Conservation (phyloP, 2,113 vertebrate species). For the Fulmarus glacialis region DNA sequence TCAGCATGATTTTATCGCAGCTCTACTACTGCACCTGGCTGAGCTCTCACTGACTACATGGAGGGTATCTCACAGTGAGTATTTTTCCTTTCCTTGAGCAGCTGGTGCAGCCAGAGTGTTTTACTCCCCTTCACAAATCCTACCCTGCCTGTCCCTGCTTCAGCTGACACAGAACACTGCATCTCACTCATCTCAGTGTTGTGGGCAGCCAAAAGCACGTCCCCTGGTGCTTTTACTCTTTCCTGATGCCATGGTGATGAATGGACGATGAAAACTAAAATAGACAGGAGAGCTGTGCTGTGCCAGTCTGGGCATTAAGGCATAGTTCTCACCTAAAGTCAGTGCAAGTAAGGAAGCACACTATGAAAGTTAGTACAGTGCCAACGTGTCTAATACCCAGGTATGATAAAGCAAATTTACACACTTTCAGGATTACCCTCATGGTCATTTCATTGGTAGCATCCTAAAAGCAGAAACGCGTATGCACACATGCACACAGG, state of each 20-base stretch:
- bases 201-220: not conserved
- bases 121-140: not conserved
- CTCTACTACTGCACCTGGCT: not conserved
- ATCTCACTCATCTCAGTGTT: not conserved
- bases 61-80: not conserved
- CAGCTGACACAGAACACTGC: not conserved
- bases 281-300: not conserved
- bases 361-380: not conserved
- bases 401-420: not conserved
- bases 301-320: not conserved
- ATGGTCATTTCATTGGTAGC: fast-evolving
- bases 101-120: not conserved
- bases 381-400: fast-evolving
- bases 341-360: not conserved
- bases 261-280: not conserved
- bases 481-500: not conserved
- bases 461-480: not conserved
- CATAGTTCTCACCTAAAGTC: not conserved
- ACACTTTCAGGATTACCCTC: not conserved
- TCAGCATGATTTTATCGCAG: not conserved
- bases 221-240: not conserved
- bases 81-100: not conserved
- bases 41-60: not conserved
- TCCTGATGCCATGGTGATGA: not conserved
- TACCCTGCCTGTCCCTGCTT: not conserved